Base-by-base conservation (phyloP, 1,140 invertebrate genomes). In the Solenopsis invicta region DNA sequence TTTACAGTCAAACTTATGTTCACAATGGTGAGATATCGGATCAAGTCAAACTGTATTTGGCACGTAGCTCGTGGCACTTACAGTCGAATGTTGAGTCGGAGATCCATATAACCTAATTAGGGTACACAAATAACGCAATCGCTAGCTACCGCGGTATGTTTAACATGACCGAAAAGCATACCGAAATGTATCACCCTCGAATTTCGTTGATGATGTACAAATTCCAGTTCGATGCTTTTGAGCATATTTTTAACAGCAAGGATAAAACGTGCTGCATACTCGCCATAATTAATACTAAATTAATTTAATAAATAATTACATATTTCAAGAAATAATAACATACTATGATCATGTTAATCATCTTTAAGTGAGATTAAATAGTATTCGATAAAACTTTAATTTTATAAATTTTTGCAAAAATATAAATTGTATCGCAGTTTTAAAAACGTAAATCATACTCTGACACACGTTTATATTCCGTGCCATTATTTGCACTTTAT, bases 61-160 rank as follows among this genome's bases (percentile, higher is more conserved):
- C 64, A 71, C 21, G 34, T 45, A 37, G 18, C 77, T 69, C 34
- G 24, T n/a, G 24, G 18, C 41, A 12, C 54, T 74, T 29, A 45
- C 54, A 72, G 3, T 9, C 41, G 34, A 21, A 71, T 45, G 37
- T 71, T 29, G n/a, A 56, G 16, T 52, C 41, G 45, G 13, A 52
- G 21, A 3, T 82, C 80, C 74, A 74, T 74, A 61, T 50, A 29
- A 13, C 41, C 54, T 74, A 84, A 84, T 84, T 75, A 50, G 45
- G 69, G 13, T 48, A 62, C 41, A 74, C 80, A 74, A 84, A 75
- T 84, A 84, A 82, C 18, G 13, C 52, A 56, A 84, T 34, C 41
- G 74, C 54, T 41, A 41, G 13, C 52, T 82, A 37, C 8, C 54
- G 66, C 16, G 69, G 3, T 29, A 69, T 54, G n/a, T 37, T 5